phyloP scores from a whole-genome alignment of 2,797 vertebrate species.

The Stomatorhinus walkeri region DNA sequence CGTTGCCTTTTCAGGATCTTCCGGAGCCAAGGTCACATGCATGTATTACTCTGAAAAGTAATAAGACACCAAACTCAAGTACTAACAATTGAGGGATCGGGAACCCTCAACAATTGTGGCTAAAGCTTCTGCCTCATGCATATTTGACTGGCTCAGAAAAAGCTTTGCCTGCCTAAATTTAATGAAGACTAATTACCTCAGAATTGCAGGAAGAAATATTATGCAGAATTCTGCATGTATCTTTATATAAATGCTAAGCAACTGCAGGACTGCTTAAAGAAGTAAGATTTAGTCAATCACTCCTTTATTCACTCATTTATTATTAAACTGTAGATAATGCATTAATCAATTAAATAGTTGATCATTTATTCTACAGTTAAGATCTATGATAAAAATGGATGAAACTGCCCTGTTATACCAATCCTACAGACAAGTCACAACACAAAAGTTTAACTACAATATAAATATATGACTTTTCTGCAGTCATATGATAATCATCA shows the following conservation, averaged over 20 bases:
- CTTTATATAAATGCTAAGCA: background rate
- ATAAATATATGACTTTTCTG: background rate
- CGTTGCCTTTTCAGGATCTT: constrained; percentile 26
- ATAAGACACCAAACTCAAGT: background rate
- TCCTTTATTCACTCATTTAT: background rate
- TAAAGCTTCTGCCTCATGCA: background rate
- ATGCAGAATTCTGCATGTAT: background rate
- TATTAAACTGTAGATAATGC: background rate
- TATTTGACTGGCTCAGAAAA: background rate
- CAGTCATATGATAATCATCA: background rate
- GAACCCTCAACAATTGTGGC: background rate
- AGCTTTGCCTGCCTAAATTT: background rate
- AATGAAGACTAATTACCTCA: background rate
- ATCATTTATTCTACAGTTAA: background rate
- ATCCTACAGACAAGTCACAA: background rate
- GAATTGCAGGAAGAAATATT: background rate
- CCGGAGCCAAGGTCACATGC: constrained; percentile 29
- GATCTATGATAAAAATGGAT: background rate
- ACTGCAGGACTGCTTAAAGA: background rate
- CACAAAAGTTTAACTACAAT: background rate
- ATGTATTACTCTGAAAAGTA: constrained; percentile 25
- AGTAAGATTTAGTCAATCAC: background rate
- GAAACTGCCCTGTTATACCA: background rate
- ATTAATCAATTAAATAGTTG: background rate
- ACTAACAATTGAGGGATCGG: constrained; percentile 20